Base-by-base conservation (phyloP, 2,797 vertebrate species). In the Mallotus villosus region DNA sequence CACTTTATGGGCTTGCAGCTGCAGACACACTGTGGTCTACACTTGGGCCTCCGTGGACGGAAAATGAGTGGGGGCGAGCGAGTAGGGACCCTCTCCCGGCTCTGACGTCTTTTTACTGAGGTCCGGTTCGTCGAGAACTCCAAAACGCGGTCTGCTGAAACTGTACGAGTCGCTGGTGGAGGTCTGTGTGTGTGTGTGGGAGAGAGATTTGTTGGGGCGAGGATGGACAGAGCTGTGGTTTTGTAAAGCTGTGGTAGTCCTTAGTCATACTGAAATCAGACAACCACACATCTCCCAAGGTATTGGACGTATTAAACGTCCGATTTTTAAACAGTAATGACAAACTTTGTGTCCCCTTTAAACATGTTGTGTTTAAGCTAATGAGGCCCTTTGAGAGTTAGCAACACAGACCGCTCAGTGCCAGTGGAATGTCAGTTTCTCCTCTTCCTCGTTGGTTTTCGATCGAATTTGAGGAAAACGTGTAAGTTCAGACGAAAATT, bases 1-100 rank as follows among this genome's bases (percentile, higher is more conserved):
- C 72, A 59, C 71, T 87, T 83, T 60, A 73, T 68, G 12, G 2
- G 58, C 74, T 22, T 80, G 78, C 85, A 85, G 85, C 88, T 83
- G 88, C 80, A 75, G 82, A 78, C 88, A 77, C 76, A 77, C 67
- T 75, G 80, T 12, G 69, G 84, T 77, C 74, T 77, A 21, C 6
- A 4, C 71, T 83, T 81, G 78, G 80, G 83, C 57, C 29, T 29
- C 21, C 3, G 37, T 57, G 67, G n/a, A 55, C 21, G 82, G 88
- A 85, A 89, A 89, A 84, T 76, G 76, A 67, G 85, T 86, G 82
- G 80, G 82, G 85, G 85, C 70, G 63, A 69, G 85, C 70, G 63
- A 69, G 19, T 78, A 57, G 62, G 24, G 67, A 85, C 57, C 24
- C 71, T 86, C 80, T 82, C 74, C 34, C 72, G 75, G 25, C 57